These are phyloP conservation scores for Leguminivora glycinivorella DNA, from an alignment of 1,140 invertebrate genomes.

Conservation along the genomic window DNA sequence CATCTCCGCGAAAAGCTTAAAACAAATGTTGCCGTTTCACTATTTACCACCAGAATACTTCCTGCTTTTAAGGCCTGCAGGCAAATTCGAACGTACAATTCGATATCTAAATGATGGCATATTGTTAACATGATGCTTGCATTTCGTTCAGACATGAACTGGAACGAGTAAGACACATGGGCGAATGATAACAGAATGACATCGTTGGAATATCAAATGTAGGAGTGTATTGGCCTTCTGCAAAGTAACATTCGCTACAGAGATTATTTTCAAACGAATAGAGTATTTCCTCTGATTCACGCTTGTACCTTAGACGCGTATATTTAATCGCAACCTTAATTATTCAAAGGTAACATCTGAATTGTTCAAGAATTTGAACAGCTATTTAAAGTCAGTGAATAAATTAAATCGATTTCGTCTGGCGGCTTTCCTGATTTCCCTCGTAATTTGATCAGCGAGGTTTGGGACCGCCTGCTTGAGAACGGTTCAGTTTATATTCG, in stretches of 20 bases:
- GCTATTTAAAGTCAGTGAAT: constrained; percentile 43
- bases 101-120: too few species aligned
- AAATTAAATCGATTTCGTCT: constrained; percentile 43
- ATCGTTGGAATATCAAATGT: too few species aligned
- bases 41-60: too few species aligned
- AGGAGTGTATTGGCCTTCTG: neutral
- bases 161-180: too few species aligned
- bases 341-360: neutral
- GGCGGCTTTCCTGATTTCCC: constrained; percentile 46
- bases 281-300: neutral
- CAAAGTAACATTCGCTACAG: neutral
- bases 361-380: constrained; percentile 1
- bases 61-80: too few species aligned
- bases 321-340: neutral
- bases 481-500: constrained; percentile 70
- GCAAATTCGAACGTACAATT: too few species aligned
- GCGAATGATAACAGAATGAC: too few species aligned
- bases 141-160: too few species aligned
- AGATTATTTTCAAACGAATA: neutral
- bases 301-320: neutral
- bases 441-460: constrained; percentile 53
- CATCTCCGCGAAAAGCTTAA: neutral
- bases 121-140: too few species aligned
- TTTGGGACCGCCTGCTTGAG: constrained; percentile 49
- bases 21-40: neutral